Evolutionary conservation across 2,888 invertebrate genomes (phyloP).

Genomic region (Anodontia alba): DNA sequence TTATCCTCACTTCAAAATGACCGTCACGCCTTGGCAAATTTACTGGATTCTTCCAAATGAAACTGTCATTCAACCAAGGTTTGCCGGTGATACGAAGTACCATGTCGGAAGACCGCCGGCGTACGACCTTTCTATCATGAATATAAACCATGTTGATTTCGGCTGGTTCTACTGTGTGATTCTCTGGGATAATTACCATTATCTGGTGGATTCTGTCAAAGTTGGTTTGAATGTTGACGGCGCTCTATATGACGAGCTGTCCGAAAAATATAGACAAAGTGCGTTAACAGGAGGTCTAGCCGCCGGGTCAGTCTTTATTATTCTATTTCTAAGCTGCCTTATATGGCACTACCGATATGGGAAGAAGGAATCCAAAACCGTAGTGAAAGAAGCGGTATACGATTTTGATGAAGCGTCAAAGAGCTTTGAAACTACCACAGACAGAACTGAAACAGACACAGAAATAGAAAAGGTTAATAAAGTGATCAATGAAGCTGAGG

Average conservation of each 20-base stretch:
- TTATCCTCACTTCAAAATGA: constrained; percentile 33
- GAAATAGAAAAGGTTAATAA: background rate
- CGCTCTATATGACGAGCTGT: constrained; percentile 58
- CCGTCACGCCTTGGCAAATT: constrained; percentile 41
- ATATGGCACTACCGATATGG: constrained; percentile 47
- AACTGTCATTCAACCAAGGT: constrained; percentile 28
- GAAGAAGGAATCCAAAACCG: constrained; percentile 29
- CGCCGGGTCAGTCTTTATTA: constrained; percentile 45
- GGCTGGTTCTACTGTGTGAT: constrained; percentile 56
- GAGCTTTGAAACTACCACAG: constrained; percentile 19
- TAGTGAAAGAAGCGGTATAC: constrained; percentile 40
- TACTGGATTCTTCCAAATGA: constrained; percentile 57
- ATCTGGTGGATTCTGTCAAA: constrained; percentile 39
- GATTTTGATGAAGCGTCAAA: constrained; percentile 44
- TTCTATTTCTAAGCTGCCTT: constrained; percentile 32
- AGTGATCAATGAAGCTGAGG: background rate
- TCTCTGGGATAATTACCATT: constrained; percentile 57
- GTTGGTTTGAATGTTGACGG: constrained; percentile 67
- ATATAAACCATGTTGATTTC: constrained; percentile 43
- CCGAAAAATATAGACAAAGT: constrained; percentile 49
- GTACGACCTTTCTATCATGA: constrained; percentile 37
- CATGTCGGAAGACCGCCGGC: background rate
- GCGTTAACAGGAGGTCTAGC: constrained; percentile 67
- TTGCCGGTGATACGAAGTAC: background rate
- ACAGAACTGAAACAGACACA: background rate